Evolutionary conservation across 2,113 vertebrate genomes (phyloP), one percentile per base, ranked within the genome.

Genomic region (Helogale parvula): DNA sequence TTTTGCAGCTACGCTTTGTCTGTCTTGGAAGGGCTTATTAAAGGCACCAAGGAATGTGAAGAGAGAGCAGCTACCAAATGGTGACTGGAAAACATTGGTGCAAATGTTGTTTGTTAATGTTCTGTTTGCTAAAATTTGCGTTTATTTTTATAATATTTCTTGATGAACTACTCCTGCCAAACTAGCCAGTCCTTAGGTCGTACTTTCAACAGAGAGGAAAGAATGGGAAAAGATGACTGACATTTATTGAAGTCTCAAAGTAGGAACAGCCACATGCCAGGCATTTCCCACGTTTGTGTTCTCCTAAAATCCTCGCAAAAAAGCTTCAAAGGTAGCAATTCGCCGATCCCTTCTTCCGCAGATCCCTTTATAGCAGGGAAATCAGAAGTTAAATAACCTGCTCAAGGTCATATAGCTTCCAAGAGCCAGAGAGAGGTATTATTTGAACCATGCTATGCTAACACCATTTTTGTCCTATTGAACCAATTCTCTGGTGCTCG

Each of bases 1-100:
- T 95, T 97, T 87, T 94, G 60, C 14, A 90, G 54, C 60, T 88
- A 74, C 29, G 27, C 52, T 82, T 88, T 88, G 38, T 83, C 88
- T 93, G 4, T 92, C 77, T 96, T 90, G 29, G 33, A 89, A 31
- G 89, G 15, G 57, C 35, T 84, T 92, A 38, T 31, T 94, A 94
- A 90, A 93, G 74, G 23, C 15, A 79, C 52, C 33, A 57, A 94
- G 41, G 47, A 88, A 50, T 57, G 3, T 50, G 4, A 17, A 82
- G 65, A 57, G 80, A 79, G 13, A 92, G 19, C 7, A 90, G 50
- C 65, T 74, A 60, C 35, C 38, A 65, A 52, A 82, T 23, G 54
- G 41, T 77, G 79, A 63, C 52, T 54, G 47, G 52, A 90, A 88
- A 81, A 65, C 50, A 90, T 17, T 38, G 5, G 4, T 54, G 31